phyloP scores from a whole-genome alignment of 2,797 vertebrate genomes.

The Scolopax rusticola region DNA sequence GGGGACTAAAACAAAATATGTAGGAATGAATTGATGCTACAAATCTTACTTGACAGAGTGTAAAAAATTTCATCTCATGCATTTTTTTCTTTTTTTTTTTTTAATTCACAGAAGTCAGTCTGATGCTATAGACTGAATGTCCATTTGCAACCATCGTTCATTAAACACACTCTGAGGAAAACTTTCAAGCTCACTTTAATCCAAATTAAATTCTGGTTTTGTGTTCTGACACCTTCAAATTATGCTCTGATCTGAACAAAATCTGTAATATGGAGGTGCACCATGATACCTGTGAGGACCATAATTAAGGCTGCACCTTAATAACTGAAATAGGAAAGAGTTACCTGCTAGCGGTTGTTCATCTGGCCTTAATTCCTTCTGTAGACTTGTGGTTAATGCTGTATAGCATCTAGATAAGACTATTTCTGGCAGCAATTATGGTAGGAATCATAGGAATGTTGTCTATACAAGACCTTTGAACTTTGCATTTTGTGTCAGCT shows the following conservation, averaged over 20 bases:
- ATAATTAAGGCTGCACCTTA: not conserved
- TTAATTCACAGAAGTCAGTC: accelerated
- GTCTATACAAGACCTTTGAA: not conserved
- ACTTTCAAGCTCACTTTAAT: not conserved
- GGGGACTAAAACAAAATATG: not conserved
- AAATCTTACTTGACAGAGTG: not conserved
- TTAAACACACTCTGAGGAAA: not conserved
- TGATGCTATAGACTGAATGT: not conserved
- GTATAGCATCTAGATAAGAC: not conserved
- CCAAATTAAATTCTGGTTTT: not conserved
- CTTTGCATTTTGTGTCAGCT: not conserved
- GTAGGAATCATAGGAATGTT: conserved; percentile 27
- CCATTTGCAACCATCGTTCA: not conserved
- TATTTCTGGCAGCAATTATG: conserved; percentile 40
- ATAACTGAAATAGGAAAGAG: not conserved
- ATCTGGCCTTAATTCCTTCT: not conserved
- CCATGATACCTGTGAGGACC: not conserved
- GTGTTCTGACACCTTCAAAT: accelerated
- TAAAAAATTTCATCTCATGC: not conserved
- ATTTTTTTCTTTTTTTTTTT: too few relatives aligned
- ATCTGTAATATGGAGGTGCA: not conserved
- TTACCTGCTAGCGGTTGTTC: not conserved
- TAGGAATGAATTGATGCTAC: not conserved
- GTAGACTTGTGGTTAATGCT: not conserved
- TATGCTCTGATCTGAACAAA: not conserved